Conservation (phyloP, 2,888 invertebrate species). For the Acrocera orbiculus region DNA sequence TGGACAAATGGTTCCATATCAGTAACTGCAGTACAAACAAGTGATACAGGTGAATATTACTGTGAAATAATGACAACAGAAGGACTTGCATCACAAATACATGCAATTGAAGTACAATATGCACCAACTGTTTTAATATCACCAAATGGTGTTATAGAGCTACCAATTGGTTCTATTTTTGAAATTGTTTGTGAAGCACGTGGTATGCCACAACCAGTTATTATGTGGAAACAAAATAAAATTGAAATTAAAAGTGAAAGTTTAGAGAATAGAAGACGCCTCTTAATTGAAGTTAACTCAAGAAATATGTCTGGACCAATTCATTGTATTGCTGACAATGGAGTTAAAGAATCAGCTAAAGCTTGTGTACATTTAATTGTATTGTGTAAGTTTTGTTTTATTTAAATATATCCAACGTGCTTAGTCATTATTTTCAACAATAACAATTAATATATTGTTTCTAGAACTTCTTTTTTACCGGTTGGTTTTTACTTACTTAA, state of each 20-base stretch:
- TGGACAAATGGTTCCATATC: constrained; percentile 56
- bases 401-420: too few relatives aligned
- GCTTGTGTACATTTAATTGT: constrained; percentile 51
- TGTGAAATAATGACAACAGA: constrained; percentile 32
- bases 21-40: constrained; percentile 32
- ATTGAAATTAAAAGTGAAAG: constrained; percentile 11
- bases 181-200: constrained; percentile 53
- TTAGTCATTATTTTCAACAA: too few relatives aligned
- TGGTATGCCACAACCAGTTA: constrained; percentile 54
- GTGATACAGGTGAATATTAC: constrained; percentile 38
- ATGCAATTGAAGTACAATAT: constrained; percentile 61
- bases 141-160: constrained; percentile 50
- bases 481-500: too few relatives aligned
- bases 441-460: too few relatives aligned
- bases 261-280: constrained; percentile 23
- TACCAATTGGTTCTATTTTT: constrained; percentile 54
- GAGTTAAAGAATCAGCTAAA: constrained; percentile 52
- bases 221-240: constrained; percentile 43
- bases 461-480: too few relatives aligned
- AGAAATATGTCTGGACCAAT: constrained; percentile 51
- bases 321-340: constrained; percentile 54
- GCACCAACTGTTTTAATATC: constrained; percentile 53
- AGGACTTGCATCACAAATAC: constrained; percentile 37
- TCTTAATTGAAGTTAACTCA: constrained; percentile 31
- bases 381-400: constrained; percentile 50